A percentile compares a stretch with the other conserved stretches of the same genome.
phyloP scores from a whole-genome alignment of 2,797 vertebrate genomes.

The Buceros bicornis region DNA sequence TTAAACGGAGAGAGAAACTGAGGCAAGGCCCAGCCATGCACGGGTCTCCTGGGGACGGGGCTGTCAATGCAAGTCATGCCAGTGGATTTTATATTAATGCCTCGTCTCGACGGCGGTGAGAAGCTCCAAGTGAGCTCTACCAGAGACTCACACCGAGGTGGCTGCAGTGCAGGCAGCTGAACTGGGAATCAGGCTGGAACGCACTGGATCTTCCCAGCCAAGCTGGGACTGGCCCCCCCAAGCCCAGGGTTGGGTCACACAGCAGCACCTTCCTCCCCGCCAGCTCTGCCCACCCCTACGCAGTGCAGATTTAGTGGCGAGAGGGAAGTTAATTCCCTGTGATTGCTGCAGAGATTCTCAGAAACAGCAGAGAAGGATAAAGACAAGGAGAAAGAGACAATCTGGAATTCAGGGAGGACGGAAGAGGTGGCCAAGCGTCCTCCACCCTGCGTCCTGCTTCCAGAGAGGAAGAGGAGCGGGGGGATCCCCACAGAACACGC shows the following conservation, averaged over 20 bases:
- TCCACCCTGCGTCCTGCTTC: background rate
- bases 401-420: background rate
- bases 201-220: background rate
- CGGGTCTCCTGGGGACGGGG: background rate
- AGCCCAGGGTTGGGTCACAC: background rate
- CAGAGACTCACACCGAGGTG: background rate
- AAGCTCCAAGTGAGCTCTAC: background rate
- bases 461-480: background rate
- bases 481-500: background rate
- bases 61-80: background rate
- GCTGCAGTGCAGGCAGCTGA: background rate
- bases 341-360: background rate
- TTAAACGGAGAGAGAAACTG: background rate
- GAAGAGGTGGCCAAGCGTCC: background rate
- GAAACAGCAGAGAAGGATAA: background rate
- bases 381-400: background rate
- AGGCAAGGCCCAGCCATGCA: background rate
- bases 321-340: background rate
- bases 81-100: background rate
- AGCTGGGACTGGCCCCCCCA: background rate
- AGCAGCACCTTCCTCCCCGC: background rate
- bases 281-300: background rate
- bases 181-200: background rate
- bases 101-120: background rate
- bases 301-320: background rate